Evolutionary conservation across 1,140 invertebrate genomes (phyloP), one percentile per base, ranked within the genome.

Genomic region (Sitobion miscanthi): DNA sequence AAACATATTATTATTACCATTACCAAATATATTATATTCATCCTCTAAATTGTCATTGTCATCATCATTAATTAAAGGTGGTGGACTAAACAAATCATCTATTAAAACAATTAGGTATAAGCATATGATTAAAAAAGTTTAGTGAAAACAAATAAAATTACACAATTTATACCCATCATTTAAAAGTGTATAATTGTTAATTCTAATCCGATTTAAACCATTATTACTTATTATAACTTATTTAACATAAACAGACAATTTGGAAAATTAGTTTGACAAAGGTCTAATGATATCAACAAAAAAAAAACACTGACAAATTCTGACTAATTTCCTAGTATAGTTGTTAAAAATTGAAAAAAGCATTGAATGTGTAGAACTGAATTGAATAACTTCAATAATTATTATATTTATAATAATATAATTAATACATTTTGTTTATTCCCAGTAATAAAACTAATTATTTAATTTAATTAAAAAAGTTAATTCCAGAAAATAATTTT

Each of bases 1-100:
- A 85, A 57, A 93, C 23, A 93, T 21, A 42, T 93, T 83, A 93
- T 5, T 57, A 35, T 5, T 91, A 93, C 45, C 5, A 85, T 85
- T 52, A 57, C 82, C 91, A 93, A 93, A 93, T 57, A 93, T 86
- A 93, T 93, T 93, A 86, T 93, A 93, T n/a, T 86, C 91, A 45
- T 93, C 45, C 3, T 93, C 82, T 21, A 69, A 90, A 86, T 93
- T 83, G 1, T 86, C 91, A 21, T 93, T 82, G 4, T 93, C 82
- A 57, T 92, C 54, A 85, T 93, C 91, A 93, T 93, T 82, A 30
- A 30, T 25, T 85, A 93, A 86, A 38, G 91, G 91, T n/a, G 91
- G 91, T 57, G 91, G 91, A 93, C 49, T 86, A 85, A 93, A 93
- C 2, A 93, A 42, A 93, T 93, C 91, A 69, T 62, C 89, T 90